A percentile compares a stretch with the other conserved stretches of the same genome.
Evolutionary conservation across 2,797 vertebrate genomes (phyloP).

Genomic region (Acipenser ruthenus): DNA sequence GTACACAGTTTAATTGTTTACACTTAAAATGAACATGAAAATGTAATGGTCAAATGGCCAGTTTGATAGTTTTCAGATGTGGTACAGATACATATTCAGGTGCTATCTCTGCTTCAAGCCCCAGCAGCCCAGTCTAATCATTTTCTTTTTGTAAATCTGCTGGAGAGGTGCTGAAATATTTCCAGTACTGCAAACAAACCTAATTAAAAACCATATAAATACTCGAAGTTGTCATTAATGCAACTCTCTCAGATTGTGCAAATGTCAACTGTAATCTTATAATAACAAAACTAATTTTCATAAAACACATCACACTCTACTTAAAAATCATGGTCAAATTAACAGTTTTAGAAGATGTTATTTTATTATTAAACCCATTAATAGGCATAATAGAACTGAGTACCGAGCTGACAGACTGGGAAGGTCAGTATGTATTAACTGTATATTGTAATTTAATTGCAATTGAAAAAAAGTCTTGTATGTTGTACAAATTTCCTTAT

Average conservation of each 20-base stretch:
- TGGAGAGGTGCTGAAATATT: not conserved
- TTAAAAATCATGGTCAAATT: not conserved
- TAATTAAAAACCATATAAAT: not conserved
- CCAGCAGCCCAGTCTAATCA: not conserved
- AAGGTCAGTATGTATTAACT: not conserved
- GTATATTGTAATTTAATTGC: not conserved
- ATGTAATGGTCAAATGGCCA: too few species aligned
- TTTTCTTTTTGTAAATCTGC: not conserved
- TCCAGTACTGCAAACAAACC: not conserved
- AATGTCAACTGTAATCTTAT: not conserved
- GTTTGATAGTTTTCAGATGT: too few species aligned
- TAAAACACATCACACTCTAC: not conserved
- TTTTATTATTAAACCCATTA: not conserved
- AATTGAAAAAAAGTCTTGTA: not conserved
- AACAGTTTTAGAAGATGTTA: not conserved
- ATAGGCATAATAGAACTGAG: too few species aligned
- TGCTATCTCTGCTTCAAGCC: not conserved
- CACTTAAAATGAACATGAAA: too few species aligned
- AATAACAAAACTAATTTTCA: not conserved
- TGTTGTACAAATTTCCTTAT: not conserved
- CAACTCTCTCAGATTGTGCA: not conserved
- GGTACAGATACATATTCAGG: not conserved
- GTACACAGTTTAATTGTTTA: too few species aligned
- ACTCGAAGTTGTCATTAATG: not conserved
- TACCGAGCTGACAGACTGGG: not conserved